phyloP scores from a whole-genome alignment of 2,113 vertebrate species.

The Apus apus region DNA sequence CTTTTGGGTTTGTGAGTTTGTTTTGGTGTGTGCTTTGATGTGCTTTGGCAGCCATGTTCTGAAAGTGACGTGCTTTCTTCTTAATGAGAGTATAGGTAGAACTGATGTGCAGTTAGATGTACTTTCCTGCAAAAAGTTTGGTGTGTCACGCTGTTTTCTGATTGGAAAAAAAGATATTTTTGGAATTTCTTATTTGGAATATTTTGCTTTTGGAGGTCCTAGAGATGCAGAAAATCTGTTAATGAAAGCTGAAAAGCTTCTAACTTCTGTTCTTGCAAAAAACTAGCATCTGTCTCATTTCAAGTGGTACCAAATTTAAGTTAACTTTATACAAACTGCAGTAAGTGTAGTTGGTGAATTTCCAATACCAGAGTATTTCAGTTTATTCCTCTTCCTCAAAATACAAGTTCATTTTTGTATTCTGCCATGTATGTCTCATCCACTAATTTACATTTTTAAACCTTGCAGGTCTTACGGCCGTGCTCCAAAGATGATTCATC shows the following conservation, averaged over 20 bases:
- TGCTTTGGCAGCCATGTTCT: neutral
- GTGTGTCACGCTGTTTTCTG: neutral
- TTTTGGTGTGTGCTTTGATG: neutral
- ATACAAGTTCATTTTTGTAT: neutral
- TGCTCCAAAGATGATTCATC: conserved; percentile 98
- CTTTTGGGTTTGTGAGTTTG: neutral
- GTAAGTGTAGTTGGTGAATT: neutral
- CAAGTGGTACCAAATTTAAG: neutral
- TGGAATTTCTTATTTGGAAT: neutral
- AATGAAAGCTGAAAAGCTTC: neutral
- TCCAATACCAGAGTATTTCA: neutral
- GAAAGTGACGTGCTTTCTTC: neutral
- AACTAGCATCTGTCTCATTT: neutral
- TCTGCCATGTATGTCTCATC: neutral
- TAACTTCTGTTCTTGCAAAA: neutral
- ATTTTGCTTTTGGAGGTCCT: neutral
- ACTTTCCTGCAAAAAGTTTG: neutral
- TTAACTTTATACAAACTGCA: neutral
- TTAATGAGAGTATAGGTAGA: neutral
- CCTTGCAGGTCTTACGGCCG: conserved; percentile 91
- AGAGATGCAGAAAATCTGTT: neutral
- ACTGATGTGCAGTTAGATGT: neutral
- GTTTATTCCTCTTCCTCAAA: neutral
- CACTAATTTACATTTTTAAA: neutral
- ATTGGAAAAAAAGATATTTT: neutral